Evolutionary conservation across 2,113 vertebrate species (phyloP), one percentile per base, ranked within the genome.

Genomic region (Callithrix jacchus): DNA sequence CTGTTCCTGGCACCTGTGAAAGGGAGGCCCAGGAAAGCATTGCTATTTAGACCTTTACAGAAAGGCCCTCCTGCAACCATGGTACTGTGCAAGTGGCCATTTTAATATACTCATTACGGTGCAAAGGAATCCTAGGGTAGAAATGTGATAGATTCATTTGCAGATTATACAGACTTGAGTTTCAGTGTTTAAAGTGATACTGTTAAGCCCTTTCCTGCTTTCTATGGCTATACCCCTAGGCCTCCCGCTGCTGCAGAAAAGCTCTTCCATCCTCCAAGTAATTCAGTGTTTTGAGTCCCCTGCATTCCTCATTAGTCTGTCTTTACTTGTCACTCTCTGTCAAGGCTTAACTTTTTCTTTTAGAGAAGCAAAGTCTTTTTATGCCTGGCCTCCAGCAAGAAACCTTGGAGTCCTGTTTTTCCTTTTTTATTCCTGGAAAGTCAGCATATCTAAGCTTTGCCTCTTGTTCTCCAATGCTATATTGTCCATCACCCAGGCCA

Each of bases 181-280:
- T 81, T 97, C 45, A 35, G 11, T 73, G 1, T 92, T 64, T 83
- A 54, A 92, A 40, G 42, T 64, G 42, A 80, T 92, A 47, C 45
- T 94, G 74, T 94, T 83, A 45, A 68, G 74, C 76, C 8, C 42
- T 68, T 96, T 94, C 37, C 87, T 87, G 61, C 16, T 96, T 97
- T n/a, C 35, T 81, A 66, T 93, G n/a, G n/a, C 89, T 79, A 52
- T 82, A 86, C 30, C 13, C 30, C 52, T 84, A 73, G 6, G 32
- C 17, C 35, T 10, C 9, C 35, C 0, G 6, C 35, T 23, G 37
- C 17, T 52, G 66, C 16, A 68, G 52, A 73, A 83, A 95, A 93
- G 32, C 5, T 3, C 16, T 25, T 95, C 21, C 18, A 76, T 93
- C 35, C 14, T 87, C 20, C 10, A 94, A 91, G 54, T 90, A 93